A percentile compares a stretch with the other conserved stretches of the same genome.
phyloP scores from a whole-genome alignment of 2,888 invertebrate species.

The Diabrotica balteata region DNA sequence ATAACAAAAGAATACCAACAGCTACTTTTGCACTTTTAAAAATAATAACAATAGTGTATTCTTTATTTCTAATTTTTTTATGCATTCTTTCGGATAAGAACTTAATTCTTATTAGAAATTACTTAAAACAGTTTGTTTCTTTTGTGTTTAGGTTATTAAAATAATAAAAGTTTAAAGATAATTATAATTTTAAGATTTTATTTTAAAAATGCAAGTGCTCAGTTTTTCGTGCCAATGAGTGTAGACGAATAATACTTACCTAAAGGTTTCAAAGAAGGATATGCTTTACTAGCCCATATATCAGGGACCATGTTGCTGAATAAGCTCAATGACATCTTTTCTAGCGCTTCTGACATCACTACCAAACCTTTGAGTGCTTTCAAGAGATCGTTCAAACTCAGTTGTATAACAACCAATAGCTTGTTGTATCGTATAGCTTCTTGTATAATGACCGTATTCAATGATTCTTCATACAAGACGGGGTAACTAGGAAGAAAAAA shows the following conservation, averaged over 20 bases:
- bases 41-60: too few relatives aligned
- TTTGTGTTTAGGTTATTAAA: too few relatives aligned
- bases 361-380: conserved; percentile 80
- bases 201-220: too few relatives aligned
- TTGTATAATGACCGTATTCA: conserved; percentile 88
- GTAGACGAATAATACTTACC: conserved; percentile 60
- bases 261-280: conserved; percentile 74
- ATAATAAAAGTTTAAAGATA: too few relatives aligned
- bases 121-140: too few relatives aligned
- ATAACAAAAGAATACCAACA: too few relatives aligned
- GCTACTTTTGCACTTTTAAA: too few relatives aligned
- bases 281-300: conserved; percentile 74
- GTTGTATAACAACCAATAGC: conserved; percentile 66
- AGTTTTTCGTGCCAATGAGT: too few relatives aligned
- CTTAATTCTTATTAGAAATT: too few relatives aligned
- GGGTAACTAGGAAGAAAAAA: conserved; percentile 69
- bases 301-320: conserved; percentile 73
- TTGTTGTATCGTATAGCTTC: conserved; percentile 83
- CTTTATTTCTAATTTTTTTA: too few relatives aligned
- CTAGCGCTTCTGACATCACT: conserved; percentile 79
- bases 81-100: too few relatives aligned
- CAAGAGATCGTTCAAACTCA: conserved; percentile 68
- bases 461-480: conserved; percentile 84
- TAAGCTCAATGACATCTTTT: conserved; percentile 72
- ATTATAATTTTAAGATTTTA: too few relatives aligned